Base-by-base conservation (phyloP, 1,140 invertebrate genomes). In the Cherax quadricarinatus region DNA sequence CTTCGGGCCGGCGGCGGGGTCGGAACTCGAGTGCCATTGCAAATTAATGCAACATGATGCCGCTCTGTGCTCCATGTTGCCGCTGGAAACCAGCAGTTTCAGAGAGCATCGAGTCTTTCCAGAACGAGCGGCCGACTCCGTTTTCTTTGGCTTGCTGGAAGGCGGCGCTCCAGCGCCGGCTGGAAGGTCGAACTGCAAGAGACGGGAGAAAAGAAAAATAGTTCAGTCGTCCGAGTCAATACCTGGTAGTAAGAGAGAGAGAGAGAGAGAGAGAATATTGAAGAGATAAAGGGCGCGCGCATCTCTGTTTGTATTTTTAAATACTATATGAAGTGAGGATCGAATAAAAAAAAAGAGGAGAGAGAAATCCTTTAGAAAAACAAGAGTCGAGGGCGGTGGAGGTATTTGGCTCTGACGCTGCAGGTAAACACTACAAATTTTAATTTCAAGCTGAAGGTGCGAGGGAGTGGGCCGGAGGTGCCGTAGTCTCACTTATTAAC, bases 41-140 rank as follows among this genome's bases (percentile, higher is more conserved):
- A 91, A 85, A 91, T 91, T 91, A 91, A 91, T 91, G 82, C 89
- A 91, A 91, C 82, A 91, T 85, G 89, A 91, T 91, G 89, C 89
- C 89, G 83, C 89, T 41, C 66, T 82, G 70, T 75, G 70, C 70
- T n/a, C 70, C 2, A 16, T n/a, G 70, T 75, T 3, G 16, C 24
- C 70, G n/a, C 24, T 75, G 70, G 70, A 75, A 30, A 75, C 1
- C 24, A n/a, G 70, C 70, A 21, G 70, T 75, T 75, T n/a, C 70
- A 75, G n/a, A 75, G 24, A n/a, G n/a, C 79, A 53, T 53, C 79
- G 51, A 12, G 2, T 21, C 51, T 7, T 51, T 81, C 79, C 48
- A 53, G 48, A 81, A 81, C 21, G 79, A 21, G 7, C 48, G 78
- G 24, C 3, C 48, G 83, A 21, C 62, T 70, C 62, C 83, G 57